Conservation (phyloP, 2,797 vertebrate species). For the Phyllotis vaccarum region DNA sequence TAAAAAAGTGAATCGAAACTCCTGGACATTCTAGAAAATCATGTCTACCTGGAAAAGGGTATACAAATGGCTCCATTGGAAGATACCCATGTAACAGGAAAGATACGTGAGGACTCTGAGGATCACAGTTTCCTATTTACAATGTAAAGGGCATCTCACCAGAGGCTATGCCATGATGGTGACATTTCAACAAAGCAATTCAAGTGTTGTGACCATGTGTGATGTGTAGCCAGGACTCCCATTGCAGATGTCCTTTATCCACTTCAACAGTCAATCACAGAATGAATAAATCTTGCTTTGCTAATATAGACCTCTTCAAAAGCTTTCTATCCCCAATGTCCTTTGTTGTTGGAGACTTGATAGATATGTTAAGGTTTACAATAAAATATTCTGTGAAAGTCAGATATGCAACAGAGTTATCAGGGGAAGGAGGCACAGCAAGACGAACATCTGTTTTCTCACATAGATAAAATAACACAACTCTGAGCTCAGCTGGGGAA, state of each 20-base stretch:
- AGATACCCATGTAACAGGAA: not conserved
- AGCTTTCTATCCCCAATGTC: not conserved
- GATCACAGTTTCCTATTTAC: not conserved
- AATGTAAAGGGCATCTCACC: not conserved
- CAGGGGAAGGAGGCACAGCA: not conserved
- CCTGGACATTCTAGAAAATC: not conserved
- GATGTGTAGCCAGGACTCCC: not conserved
- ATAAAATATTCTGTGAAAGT: not conserved
- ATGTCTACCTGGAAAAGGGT: not conserved
- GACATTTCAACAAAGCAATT: not conserved
- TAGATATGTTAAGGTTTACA: not conserved
- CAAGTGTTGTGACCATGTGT: not conserved
- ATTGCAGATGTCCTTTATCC: not conserved
- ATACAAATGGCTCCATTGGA: rapidly evolving
- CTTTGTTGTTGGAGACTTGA: not conserved
- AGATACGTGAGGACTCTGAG: not conserved
- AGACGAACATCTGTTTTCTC: not conserved
- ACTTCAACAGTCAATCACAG: not conserved
- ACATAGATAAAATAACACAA: not conserved
- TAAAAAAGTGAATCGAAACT: not conserved
- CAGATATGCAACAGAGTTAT: not conserved
- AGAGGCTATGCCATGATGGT: not conserved
- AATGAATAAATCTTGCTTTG: not conserved
- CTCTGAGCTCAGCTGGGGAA: not conserved
- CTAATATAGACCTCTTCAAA: not conserved